Conservation (phyloP, 2,888 invertebrate genomes). For the Drosophila subsilvestris region DNA sequence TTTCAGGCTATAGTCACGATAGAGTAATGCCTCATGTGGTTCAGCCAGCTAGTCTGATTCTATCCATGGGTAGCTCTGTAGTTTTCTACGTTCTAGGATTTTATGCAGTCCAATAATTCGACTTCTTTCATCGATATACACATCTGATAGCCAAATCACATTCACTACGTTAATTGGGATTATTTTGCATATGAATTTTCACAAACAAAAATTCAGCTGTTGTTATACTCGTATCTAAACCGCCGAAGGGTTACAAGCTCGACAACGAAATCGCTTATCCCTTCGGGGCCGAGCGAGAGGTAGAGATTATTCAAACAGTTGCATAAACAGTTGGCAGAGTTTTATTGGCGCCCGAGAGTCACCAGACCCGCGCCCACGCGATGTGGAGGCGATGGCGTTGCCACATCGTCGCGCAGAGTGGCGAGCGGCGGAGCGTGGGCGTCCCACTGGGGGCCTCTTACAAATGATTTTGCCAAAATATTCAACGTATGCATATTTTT, state of each 20-base stretch:
- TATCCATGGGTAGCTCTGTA: no score
- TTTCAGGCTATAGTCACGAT: background rate
- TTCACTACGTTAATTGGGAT: background rate
- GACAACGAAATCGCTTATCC: constrained; percentile 18
- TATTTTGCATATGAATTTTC: background rate
- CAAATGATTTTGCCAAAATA: constrained; percentile 79
- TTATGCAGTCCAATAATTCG: no score
- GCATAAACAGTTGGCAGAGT: constrained; percentile 74
- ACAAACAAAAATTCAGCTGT: background rate
- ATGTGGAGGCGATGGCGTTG: constrained; percentile 56
- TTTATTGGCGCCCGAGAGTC: constrained; percentile 54
- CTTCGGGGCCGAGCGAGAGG: constrained; percentile 21
- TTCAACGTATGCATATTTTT: constrained; percentile 81
- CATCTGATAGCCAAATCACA: no score
- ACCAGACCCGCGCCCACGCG: constrained; percentile 56
- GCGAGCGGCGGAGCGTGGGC: constrained; percentile 57
- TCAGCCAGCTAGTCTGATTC: background rate
- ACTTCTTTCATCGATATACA: background rate
- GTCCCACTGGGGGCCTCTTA: constrained; percentile 61
- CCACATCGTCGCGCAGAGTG: constrained; percentile 66
- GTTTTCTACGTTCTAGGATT: no score
- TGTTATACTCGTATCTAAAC: background rate
- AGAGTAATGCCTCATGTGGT: no score
- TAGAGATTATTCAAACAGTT: constrained; percentile 64
- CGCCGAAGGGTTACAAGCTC: constrained; percentile 11